Evolutionary conservation across 2,113 vertebrate genomes (phyloP), one percentile per base, ranked within the genome.

Genomic region (Struthidea cinerea): DNA sequence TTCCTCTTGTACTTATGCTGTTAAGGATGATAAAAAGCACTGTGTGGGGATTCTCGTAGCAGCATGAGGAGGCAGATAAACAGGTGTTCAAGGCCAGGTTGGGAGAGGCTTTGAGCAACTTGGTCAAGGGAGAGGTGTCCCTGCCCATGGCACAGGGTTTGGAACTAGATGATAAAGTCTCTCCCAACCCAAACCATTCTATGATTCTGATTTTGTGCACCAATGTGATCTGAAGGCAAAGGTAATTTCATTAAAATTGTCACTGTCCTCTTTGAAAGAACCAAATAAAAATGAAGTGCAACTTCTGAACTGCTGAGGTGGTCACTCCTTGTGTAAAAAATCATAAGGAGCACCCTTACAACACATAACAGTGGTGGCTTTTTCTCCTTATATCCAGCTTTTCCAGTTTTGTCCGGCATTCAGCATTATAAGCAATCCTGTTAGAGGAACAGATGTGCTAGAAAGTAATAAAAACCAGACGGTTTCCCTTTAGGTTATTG

Each of bases 381-480:
- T 57, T 21, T 52, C 15, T 78, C 10, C 55, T 70, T 77, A 59
- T 56, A 41, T 44, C 26, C 59, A 49, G 18, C 10, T 92, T 86
- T 67, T 70, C 33, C 37, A 71, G 27, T 83, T 74, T 56, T 91
- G 56, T 76, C 17, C 27, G 37, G 11, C 2, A 1, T 87, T 92
- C 64, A 67, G 11, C 18, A 33, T 70, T 75, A 10, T 15, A 35
- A 91, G 17, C 37, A 84, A 70, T 52, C 47, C 47, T 87, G 21
- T 64, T 78, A 75, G 60, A 71, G 49, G 16, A 92, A 80, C 46
- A 90, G 75, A 90, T 75, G 61, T 75, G 32, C 26, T 65, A 39
- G 53, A 76, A 77, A 82, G n/a, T 46, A 89, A 69, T 87, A 57
- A 92, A 93, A 95, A 76, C 1, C 44, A 79, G 77, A 91, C 59